These are phyloP conservation scores for Pelusios castaneus DNA, from an alignment of 2,113 vertebrate genomes.

Conservation along the genomic window DNA sequence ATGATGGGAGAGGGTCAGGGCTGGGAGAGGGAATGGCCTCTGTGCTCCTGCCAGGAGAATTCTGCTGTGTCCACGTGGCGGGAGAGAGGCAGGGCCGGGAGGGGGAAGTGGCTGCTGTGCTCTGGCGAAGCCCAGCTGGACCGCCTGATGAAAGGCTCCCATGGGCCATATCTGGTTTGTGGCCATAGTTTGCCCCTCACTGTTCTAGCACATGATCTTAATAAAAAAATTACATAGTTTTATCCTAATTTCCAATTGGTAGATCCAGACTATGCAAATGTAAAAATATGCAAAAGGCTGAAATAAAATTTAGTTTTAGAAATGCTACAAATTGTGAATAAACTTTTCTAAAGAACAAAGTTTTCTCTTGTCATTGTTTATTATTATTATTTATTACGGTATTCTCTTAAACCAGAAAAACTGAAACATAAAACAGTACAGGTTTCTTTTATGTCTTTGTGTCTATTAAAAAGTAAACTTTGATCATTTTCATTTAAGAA, in stretches of 20 bases:
- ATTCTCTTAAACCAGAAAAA: not conserved
- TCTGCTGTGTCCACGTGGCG: too few species aligned
- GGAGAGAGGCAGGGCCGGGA: too few species aligned
- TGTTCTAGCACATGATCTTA: not conserved
- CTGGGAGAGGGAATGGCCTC: too few species aligned
- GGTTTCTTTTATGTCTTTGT: not conserved
- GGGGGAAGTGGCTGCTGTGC: too few species aligned
- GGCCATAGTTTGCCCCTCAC: too few species aligned
- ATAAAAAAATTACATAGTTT: not conserved
- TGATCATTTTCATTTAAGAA: not conserved
- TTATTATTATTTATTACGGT: too few species aligned
- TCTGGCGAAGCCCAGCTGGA: too few species aligned
- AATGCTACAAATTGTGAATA: not conserved
- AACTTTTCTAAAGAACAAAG: not conserved
- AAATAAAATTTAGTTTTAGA: not conserved
- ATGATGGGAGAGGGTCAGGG: too few species aligned
- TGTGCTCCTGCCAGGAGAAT: too few species aligned
- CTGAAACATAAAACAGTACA: not conserved
- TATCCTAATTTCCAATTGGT: not conserved
- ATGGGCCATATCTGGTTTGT: too few species aligned
- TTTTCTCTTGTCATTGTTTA: conserved; percentile 9
- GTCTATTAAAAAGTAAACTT: conserved; percentile 42
- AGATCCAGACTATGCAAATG: not conserved
- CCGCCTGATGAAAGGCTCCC: too few species aligned
- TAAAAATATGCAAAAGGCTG: not conserved